phyloP scores from a whole-genome alignment of 1,140 invertebrate genomes.

The Tachypleus tridentatus region DNA sequence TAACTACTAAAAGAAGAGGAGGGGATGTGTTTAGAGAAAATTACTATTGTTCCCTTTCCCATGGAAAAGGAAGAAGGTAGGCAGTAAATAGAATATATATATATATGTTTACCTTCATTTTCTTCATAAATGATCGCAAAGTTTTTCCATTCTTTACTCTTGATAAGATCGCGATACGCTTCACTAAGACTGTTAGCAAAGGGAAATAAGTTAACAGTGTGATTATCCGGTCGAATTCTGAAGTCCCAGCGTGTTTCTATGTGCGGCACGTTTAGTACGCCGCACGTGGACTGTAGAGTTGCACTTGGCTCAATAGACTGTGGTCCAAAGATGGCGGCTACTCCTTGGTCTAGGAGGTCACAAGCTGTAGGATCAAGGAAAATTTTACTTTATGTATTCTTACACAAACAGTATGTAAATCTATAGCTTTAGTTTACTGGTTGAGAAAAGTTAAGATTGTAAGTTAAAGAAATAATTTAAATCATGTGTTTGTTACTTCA shows the following conservation, averaged over 20 bases:
- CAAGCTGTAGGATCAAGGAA: conserved; percentile 52
- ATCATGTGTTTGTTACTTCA: too few species aligned
- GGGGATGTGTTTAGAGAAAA: too few species aligned
- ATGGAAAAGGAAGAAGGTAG: too few species aligned
- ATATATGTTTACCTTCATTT: conserved; percentile 54
- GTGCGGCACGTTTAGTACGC: conserved; percentile 90
- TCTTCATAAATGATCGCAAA: conserved; percentile 93
- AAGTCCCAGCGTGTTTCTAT: conserved; percentile 90
- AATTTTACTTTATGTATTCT: too few species aligned
- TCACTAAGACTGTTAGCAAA: conserved; percentile 76
- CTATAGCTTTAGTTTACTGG: too few species aligned
- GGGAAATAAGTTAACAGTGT: conserved; percentile 85
- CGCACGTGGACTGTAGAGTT: conserved; percentile 90
- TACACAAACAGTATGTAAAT: too few species aligned
- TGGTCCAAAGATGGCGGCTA: conserved; percentile 87
- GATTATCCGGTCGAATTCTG: conserved; percentile 64
- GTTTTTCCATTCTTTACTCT: conserved; percentile 78
- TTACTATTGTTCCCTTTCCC: too few species aligned
- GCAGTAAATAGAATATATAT: background rate
- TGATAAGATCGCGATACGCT: conserved; percentile 79
- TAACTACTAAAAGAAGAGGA: too few species aligned
- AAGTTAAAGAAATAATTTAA: too few species aligned
- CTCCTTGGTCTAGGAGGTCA: conserved; percentile 65
- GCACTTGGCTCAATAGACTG: conserved; percentile 77
- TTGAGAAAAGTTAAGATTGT: too few species aligned